Percentiles rank a stretch among this genome's conserved stretches.
Conservation (phyloP, 2,888 invertebrate genomes). For the Trimorus sp. region DNA sequence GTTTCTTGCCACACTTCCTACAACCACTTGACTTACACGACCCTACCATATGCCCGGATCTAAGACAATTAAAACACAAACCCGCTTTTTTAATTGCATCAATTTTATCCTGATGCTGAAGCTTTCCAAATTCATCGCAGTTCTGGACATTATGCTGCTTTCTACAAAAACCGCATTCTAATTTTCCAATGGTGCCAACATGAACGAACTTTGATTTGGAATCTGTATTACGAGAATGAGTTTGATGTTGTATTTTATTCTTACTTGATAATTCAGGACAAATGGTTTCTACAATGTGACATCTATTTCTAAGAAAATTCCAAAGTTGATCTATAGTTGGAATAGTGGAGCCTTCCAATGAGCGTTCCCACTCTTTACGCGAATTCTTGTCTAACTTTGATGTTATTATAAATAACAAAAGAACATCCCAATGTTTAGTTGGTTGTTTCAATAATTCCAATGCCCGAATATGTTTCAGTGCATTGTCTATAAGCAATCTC, state of each 20-base stretch:
- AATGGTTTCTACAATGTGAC: conserved; percentile 20
- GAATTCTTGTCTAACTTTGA: conserved; percentile 28
- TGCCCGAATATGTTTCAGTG: conserved; percentile 22
- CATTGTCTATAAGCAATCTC: not conserved
- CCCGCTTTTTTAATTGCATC: conserved; percentile 21
- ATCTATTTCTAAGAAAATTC: conserved; percentile 5
- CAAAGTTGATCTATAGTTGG: not conserved
- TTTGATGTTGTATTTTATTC: conserved; percentile 8
- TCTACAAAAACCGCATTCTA: conserved; percentile 15
- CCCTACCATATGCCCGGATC: not conserved
- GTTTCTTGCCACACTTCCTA: too few species aligned
- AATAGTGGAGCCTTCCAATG: conserved; percentile 9
- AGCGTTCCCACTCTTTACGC: conserved; percentile 22
- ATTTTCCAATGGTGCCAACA: not conserved
- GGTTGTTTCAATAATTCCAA: conserved; percentile 20
- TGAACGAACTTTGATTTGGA: not conserved
- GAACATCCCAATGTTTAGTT: conserved; percentile 32
- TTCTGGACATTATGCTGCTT: conserved; percentile 16
- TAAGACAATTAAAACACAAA: conserved; percentile 21
- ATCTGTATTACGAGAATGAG: not conserved
- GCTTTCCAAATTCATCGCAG: conserved; percentile 24
- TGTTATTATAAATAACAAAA: conserved; percentile 28
- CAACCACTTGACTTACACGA: too few species aligned
- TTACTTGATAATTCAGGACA: conserved; percentile 4
- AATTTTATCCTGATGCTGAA: too few species aligned